A percentile compares a stretch with the other conserved stretches of the same genome.
These are phyloP conservation scores for Valencia hispanica DNA, from an alignment of 2,797 vertebrate genomes.

Conservation along the genomic window DNA sequence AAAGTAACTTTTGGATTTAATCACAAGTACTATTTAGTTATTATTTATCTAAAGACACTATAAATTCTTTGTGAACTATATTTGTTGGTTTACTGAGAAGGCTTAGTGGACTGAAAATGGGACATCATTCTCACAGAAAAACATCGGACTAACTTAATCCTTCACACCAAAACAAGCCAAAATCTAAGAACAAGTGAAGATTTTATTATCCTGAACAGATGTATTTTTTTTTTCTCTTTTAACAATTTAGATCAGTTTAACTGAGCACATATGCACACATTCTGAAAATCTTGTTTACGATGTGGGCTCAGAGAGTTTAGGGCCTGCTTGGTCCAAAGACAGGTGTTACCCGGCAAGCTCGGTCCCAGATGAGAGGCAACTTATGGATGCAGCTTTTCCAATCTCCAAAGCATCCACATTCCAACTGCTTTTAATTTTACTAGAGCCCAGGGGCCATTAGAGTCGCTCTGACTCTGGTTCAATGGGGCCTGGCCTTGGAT, in stretches of 20 bases:
- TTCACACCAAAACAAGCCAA: conserved; percentile 30
- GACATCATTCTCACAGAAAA: conserved; percentile 20
- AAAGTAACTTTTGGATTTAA: no score
- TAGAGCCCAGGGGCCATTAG: conserved; percentile 55
- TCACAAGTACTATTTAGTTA: no score
- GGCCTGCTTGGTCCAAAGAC: conserved; percentile 41
- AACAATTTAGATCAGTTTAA: conserved; percentile 40
- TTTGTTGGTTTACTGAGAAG: background rate
- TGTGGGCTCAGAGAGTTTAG: conserved; percentile 27
- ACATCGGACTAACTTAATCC: conserved; percentile 28
- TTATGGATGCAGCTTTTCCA: conserved; percentile 34
- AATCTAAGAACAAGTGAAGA: conserved; percentile 18
- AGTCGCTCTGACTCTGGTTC: conserved; percentile 51
- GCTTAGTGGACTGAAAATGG: conserved; percentile 5
- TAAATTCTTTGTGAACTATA: background rate
- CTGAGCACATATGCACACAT: conserved; percentile 13
- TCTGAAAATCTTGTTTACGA: conserved; percentile 56
- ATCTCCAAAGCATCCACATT: conserved; percentile 54
- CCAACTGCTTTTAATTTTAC: conserved; percentile 67
- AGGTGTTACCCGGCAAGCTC: conserved; percentile 51
- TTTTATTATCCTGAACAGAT: conserved; percentile 57
- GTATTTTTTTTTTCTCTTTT: conserved; percentile 22
- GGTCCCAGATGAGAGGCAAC: conserved; percentile 46
- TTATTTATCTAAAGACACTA: no score
- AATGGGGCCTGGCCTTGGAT: conserved; percentile 49